Evolutionary conservation across 2,113 vertebrate genomes (phyloP), one percentile per base, ranked within the genome.

Genomic region (Microcebus tavaratra): DNA sequence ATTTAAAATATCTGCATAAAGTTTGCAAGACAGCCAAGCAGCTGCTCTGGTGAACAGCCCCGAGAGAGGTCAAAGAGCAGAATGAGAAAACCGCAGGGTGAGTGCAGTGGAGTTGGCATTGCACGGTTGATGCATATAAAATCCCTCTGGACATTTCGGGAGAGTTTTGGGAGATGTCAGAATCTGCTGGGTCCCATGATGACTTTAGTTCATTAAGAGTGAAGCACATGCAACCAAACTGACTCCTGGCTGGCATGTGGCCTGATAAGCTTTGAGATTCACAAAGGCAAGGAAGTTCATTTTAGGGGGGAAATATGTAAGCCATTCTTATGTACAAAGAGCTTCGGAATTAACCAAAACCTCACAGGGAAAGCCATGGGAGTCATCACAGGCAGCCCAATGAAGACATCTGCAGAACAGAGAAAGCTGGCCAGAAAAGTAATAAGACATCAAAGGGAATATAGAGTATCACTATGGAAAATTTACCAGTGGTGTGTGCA

Each of bases 271-370:
- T 82, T 90, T 86, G 42, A 92, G 72, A 70, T 76, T 92, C 73
- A 86, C 87, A 83, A 89, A 95, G 70, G 25, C 42, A 63, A 97
- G 63, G 68, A 31, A 91, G 75, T 48, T 88, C 65, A 84, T n/a
- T 91, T 86, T 31, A 11, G 34, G 20, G 45, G 6, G 0, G 6
- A 23, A 36, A 27, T 42, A 2, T 15, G 13, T 12, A 61, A 91
- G 34, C 9, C 55, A 65, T 45, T 45, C 83, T 13, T 23, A 63
- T 79, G 8, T 59, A 25, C 50, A n/a, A 45, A 34, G 13, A 11
- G 31, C 68, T 57, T 81, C 45, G 50, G 36, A 72, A 91, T 89
- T 50, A 68, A 63, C 53, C 1, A 50, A 87, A 89, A 61, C 29
- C 48, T 29, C n/a, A 34, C 9, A 36, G 57, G 59, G 53, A 73